Percentiles rank a stretch among this genome's conserved stretches.
These are phyloP conservation scores for Enteromius argenteus DNA, from an alignment of 2,797 vertebrate species.

Conservation along the genomic window DNA sequence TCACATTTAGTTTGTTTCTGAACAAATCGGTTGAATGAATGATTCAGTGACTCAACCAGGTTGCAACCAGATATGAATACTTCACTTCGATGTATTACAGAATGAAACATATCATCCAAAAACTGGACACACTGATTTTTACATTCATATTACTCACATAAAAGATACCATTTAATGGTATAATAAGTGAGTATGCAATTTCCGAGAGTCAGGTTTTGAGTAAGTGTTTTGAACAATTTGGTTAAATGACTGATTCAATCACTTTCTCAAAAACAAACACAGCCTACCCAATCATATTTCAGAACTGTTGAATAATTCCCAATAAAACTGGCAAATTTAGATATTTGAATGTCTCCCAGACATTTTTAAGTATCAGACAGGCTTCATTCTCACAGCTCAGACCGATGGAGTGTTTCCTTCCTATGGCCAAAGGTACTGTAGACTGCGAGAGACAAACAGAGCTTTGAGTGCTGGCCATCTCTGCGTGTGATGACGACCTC, in stretches of 20 bases:
- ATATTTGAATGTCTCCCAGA: background rate
- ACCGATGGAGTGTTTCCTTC: constrained; percentile 53
- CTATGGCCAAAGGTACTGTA: constrained; percentile 29
- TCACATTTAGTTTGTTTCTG: background rate
- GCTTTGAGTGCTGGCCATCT: constrained; percentile 67
- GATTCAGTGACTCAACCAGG: background rate
- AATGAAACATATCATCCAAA: no score
- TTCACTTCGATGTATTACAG: background rate
- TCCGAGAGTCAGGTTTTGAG: no score
- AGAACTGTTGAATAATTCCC: background rate
- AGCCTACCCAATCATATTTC: background rate
- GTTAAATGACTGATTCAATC: background rate
- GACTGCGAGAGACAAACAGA: constrained; percentile 67
- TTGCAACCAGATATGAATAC: background rate
- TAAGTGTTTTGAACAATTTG: background rate
- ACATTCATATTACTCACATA: background rate
- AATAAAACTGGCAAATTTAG: background rate
- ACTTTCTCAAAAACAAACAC: background rate
- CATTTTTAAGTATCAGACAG: constrained; percentile 8
- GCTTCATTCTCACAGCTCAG: constrained; percentile 25
- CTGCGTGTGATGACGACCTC: constrained; percentile 76
- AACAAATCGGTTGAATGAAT: background rate
- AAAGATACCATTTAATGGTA: no score
- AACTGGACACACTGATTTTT: no score
- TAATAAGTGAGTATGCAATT: no score